phyloP scores from a whole-genome alignment of 2,888 invertebrate genomes.

The Caenorhabditis drosophilae region DNA sequence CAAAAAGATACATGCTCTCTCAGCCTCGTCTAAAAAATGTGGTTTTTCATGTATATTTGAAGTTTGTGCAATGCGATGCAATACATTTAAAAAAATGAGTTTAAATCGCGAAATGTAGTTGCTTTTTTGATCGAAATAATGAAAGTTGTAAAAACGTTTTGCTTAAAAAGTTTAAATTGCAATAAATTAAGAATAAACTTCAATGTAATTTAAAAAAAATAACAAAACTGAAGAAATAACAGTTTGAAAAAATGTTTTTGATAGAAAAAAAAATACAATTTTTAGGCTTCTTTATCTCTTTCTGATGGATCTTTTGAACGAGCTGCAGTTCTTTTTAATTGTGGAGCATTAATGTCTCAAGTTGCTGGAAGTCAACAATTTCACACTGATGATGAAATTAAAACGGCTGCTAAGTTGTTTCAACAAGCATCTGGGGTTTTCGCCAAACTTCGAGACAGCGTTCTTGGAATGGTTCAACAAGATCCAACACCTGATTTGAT shows the following conservation, averaged over 20 bases:
- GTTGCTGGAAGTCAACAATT: slow-evolving; percentile 83
- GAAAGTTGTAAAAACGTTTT: no score
- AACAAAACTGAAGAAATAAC: no score
- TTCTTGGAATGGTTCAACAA: slow-evolving; percentile 81
- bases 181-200: no score
- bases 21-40: no score
- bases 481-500: slow-evolving; percentile 94
- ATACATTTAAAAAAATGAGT: no score
- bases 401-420: slow-evolving; percentile 86
- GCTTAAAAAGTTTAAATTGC: no score
- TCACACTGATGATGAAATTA: slow-evolving; percentile 89
- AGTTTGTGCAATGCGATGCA: no score
- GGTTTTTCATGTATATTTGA: no score
- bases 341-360: slow-evolving; percentile 82
- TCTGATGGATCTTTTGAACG: slow-evolving; percentile 84
- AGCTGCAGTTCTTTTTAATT: slow-evolving; percentile 92
- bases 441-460: slow-evolving; percentile 79
- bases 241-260: background rate
- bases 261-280: background rate
- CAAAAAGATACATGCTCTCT: no score
- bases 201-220: no score
- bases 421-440: slow-evolving; percentile 82
- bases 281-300: slow-evolving; percentile 53
- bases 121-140: no score
- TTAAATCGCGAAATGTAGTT: no score